Conservation (phyloP, 2,113 vertebrate species). For the Cichladusa arquata region DNA sequence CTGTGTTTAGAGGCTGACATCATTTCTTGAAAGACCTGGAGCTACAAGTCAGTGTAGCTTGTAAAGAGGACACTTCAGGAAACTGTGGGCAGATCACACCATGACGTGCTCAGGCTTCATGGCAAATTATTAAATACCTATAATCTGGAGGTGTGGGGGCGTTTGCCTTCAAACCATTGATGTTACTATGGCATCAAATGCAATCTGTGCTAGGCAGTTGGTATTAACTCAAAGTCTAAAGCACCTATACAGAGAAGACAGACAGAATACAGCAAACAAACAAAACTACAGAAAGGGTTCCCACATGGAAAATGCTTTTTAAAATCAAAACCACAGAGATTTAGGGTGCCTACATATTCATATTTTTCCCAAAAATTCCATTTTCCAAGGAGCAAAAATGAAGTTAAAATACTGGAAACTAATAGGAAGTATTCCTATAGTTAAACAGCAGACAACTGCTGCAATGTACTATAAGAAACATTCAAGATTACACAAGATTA, state of each 20-base stretch:
- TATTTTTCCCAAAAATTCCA: neutral
- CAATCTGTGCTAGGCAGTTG: neutral
- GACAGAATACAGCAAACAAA: neutral
- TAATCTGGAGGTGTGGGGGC: neutral
- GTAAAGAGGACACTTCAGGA: neutral
- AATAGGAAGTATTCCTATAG: neutral
- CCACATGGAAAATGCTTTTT: neutral
- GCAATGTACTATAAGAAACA: neutral
- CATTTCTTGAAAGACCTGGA: constrained; percentile 19
- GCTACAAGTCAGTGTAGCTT: neutral
- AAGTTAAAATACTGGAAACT: neutral
- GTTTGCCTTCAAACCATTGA: neutral
- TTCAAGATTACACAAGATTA: neutral
- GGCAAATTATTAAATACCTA: neutral
- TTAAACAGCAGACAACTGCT: neutral
- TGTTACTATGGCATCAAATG: neutral
- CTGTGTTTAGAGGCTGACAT: neutral
- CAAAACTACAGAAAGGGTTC: neutral
- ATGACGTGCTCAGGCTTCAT: neutral
- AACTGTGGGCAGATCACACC: neutral
- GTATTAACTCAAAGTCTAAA: neutral
- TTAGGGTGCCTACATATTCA: neutral
- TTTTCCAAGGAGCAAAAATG: neutral
- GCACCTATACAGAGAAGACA: neutral
- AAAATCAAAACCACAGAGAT: neutral